Evolutionary conservation across 2,888 invertebrate genomes (phyloP).

Genomic region (Helleia helle): DNA sequence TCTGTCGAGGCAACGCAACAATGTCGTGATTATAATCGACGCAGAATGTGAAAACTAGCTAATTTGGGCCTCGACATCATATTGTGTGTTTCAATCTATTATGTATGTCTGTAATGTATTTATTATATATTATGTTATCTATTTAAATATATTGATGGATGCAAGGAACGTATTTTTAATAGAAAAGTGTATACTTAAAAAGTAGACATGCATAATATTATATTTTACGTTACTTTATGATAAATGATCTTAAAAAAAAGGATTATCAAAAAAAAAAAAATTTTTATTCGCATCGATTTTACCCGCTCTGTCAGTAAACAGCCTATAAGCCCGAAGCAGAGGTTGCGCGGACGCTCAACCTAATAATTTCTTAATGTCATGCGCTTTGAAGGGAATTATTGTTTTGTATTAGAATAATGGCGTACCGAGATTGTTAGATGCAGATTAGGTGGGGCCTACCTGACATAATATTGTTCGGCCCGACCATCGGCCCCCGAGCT

Average conservation of each 20-base stretch:
- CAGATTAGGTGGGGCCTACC: conserved; percentile 40
- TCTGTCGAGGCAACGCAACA: not conserved
- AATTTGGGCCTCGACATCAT: no score
- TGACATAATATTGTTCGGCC: conserved; percentile 28
- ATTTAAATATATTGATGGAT: no score
- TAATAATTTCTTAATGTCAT: conserved; percentile 73
- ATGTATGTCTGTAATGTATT: no score
- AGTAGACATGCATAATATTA: no score
- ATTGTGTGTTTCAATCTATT: no score
- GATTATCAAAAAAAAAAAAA: not conserved
- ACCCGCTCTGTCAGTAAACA: conserved; percentile 7
- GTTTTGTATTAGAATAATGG: conserved; percentile 68
- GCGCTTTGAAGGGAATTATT: conserved; percentile 67
- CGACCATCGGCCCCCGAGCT: conserved; percentile 2
- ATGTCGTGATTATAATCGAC: no score
- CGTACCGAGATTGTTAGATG: conserved; percentile 45
- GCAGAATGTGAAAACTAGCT: no score
- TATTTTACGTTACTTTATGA: no score
- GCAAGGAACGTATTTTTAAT: no score
- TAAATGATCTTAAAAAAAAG: no score
- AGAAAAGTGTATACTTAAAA: no score
- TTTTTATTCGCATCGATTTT: not conserved
- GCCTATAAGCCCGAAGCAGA: conserved; percentile 41
- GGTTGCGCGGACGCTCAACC: conserved; percentile 67
- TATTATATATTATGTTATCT: no score